Evolutionary conservation across 2,113 vertebrate genomes (phyloP).

Genomic region (Vireo altiloquus): DNA sequence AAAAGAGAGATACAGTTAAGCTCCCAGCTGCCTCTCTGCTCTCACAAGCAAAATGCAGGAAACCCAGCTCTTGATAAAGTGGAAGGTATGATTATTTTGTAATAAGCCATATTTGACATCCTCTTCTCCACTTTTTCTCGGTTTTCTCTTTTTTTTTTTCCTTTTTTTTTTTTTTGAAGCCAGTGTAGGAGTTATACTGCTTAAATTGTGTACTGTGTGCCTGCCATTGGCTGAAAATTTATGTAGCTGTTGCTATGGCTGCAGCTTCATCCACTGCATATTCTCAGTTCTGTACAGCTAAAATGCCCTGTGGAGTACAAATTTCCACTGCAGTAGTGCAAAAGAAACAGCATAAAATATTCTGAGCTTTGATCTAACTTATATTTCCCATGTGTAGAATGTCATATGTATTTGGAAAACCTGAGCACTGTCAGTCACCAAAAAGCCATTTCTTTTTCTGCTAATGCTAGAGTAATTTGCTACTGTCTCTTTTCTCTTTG

Average conservation of each 20-base stretch:
- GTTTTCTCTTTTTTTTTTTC: not conserved
- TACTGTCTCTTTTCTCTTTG: not conserved
- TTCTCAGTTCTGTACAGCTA: constrained; percentile 20
- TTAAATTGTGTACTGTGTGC: not conserved
- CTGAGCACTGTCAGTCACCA: not conserved
- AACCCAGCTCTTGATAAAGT: not conserved
- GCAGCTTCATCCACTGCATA: constrained; percentile 28
- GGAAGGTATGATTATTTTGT: not conserved
- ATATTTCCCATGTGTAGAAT: not conserved
- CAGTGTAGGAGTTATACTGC: not conserved
- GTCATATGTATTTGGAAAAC: not conserved
- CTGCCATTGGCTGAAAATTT: constrained; percentile 20
- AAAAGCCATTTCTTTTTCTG: not conserved
- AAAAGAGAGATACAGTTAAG: not conserved
- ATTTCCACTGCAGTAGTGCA: constrained; percentile 42
- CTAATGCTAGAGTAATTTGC: not conserved
- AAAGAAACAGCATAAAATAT: not conserved
- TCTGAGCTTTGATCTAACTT: not conserved
- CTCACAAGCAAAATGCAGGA: not conserved
- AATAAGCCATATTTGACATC: not conserved
- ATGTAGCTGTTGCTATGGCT: constrained; percentile 54
- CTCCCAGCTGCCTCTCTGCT: not conserved
- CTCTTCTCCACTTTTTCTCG: not conserved
- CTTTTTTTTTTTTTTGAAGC: not conserved
- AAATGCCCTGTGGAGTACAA: constrained; percentile 33